Conservation (phyloP, 2,797 vertebrate species). For the Denticeps clupeoides region DNA sequence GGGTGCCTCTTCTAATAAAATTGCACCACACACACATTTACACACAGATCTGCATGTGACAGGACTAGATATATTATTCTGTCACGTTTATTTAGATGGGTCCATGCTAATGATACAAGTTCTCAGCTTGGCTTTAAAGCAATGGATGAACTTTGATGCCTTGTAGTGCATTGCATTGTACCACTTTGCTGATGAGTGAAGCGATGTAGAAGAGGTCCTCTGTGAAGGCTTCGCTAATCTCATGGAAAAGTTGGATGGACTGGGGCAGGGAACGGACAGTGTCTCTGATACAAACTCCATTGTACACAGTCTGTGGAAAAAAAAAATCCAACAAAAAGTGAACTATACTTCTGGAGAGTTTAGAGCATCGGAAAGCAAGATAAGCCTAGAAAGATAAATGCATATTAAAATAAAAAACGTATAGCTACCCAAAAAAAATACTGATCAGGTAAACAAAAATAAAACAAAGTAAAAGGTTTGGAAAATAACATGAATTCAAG, state of each 20-base stretch:
- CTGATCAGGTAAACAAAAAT: too few species aligned
- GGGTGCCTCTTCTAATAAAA: background rate
- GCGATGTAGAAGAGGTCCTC: conserved; percentile 79
- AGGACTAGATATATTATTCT: too few species aligned
- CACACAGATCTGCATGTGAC: too few species aligned
- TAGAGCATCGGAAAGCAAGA: too few species aligned
- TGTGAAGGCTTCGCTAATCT: conserved; percentile 72
- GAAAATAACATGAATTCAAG: too few species aligned
- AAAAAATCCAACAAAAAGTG: background rate
- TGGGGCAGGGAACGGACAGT: conserved; percentile 71
- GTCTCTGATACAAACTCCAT: conserved; percentile 80
- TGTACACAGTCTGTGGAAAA: conserved; percentile 67
- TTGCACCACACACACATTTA: background rate
- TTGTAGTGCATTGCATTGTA: conserved; percentile 32
- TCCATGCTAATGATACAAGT: too few species aligned
- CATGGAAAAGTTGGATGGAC: conserved; percentile 74
- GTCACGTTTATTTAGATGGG: too few species aligned
- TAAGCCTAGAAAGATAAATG: too few species aligned
- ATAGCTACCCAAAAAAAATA: background rate
- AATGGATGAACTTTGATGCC: background rate
- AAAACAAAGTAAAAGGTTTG: too few species aligned
- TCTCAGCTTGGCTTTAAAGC: too few species aligned
- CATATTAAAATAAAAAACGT: background rate
- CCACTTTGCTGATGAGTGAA: conserved; percentile 81
- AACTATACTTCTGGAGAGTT: too few species aligned